Conservation (phyloP, 2,888 invertebrate species). For the Abrostola triplasia region DNA sequence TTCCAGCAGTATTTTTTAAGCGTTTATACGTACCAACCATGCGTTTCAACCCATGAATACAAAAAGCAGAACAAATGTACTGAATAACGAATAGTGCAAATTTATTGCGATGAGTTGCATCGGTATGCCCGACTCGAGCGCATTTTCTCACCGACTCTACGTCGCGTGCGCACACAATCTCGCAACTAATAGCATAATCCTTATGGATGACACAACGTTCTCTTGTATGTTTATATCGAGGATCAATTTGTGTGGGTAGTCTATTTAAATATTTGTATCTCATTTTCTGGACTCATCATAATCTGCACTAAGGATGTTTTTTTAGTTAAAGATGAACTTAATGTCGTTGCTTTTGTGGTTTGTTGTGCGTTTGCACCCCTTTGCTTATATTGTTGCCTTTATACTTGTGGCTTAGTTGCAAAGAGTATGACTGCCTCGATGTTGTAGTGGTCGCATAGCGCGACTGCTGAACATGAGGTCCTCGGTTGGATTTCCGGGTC, state of each 20-base stretch:
- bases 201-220: slow-evolving; percentile 45
- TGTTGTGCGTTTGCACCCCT: too few relatives aligned
- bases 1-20: too few relatives aligned
- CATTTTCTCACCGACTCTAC: slow-evolving; percentile 32
- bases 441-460: too few relatives aligned
- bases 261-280: background rate
- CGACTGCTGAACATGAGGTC: too few relatives aligned
- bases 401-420: too few relatives aligned
- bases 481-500: too few relatives aligned
- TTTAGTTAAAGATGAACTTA: too few relatives aligned
- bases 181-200: slow-evolving; percentile 51
- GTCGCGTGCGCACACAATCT: slow-evolving; percentile 46
- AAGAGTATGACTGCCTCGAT: too few relatives aligned
- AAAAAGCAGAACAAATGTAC: background rate
- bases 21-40: too few relatives aligned
- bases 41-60: background rate
- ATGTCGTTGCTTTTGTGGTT: too few relatives aligned
- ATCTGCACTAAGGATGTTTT: background rate
- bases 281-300: background rate
- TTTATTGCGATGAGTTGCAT: slow-evolving; percentile 1
- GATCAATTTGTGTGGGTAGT: slow-evolving; percentile 18
- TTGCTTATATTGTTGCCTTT: too few relatives aligned
- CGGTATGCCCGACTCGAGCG: slow-evolving; percentile 8
- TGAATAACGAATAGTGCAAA: background rate
- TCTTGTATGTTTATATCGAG: slow-evolving; percentile 28